A percentile compares a stretch with the other conserved stretches of the same genome.
phyloP scores from a whole-genome alignment of 2,797 vertebrate species.

The Pristis pectinata region DNA sequence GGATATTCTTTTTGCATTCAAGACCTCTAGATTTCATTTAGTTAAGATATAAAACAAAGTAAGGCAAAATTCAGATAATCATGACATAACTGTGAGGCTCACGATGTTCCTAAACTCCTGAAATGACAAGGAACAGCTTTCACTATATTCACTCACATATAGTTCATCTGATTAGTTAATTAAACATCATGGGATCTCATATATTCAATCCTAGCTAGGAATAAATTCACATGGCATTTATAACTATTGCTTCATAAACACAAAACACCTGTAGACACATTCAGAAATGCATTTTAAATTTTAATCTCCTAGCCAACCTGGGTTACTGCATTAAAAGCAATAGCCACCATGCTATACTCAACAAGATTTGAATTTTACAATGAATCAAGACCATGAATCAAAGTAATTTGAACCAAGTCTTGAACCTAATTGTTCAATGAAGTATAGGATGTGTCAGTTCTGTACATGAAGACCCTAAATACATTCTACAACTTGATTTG shows the following conservation, averaged over 20 bases:
- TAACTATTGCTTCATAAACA: neutral
- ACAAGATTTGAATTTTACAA: neutral
- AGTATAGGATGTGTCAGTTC: neutral
- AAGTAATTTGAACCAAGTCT: neutral
- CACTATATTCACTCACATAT: neutral
- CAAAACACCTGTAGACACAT: neutral
- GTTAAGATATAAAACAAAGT: neutral
- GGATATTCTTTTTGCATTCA: neutral
- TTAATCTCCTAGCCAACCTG: neutral
- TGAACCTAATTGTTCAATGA: neutral
- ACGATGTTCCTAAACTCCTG: neutral
- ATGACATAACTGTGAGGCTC: neutral
- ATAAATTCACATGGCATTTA: neutral
- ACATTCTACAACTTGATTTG: conserved; percentile 2
- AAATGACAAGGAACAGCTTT: neutral
- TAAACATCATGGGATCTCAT: neutral
- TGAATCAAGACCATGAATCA: neutral
- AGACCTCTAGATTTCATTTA: neutral
- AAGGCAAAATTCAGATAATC: neutral
- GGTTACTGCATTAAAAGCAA: neutral
- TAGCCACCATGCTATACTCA: neutral
- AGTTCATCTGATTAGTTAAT: neutral
- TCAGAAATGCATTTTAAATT: neutral
- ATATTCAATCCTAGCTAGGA: neutral
- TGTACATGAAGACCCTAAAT: neutral